Conservation (phyloP, 2,113 vertebrate genomes). For the Neotragus pygmaeus region DNA sequence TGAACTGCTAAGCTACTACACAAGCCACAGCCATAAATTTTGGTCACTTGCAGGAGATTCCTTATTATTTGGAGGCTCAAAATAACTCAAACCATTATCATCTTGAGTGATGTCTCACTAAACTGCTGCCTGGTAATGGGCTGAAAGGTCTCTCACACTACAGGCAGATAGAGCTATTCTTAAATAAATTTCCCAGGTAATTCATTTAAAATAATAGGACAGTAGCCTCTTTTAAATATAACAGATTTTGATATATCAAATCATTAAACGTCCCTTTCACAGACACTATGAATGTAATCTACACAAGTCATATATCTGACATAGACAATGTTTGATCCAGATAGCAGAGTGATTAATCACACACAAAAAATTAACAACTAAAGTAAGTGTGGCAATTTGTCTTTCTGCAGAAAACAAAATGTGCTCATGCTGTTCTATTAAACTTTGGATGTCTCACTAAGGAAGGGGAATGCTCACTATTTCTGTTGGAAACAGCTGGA, state of each 20-base stretch:
- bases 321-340: slow-evolving; percentile 7
- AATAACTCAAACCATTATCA: slow-evolving; percentile 77
- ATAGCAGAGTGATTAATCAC: slow-evolving; percentile 30
- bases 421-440: neutral
- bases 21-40: slow-evolving; percentile 82
- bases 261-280: slow-evolving; percentile 16
- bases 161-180: slow-evolving; percentile 64
- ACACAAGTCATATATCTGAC: slow-evolving; percentile 18
- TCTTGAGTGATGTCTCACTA: slow-evolving; percentile 74
- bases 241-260: slow-evolving; percentile 31
- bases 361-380: neutral
- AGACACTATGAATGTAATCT: slow-evolving; percentile 33
- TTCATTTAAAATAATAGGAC: neutral
- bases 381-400: neutral
- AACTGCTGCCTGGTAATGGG: slow-evolving; percentile 66
- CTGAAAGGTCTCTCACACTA: slow-evolving; percentile 67
- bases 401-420: slow-evolving; percentile 19
- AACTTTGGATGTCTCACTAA: slow-evolving; percentile 31
- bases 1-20: slow-evolving; percentile 83
- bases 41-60: slow-evolving; percentile 77
- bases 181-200: slow-evolving; percentile 46
- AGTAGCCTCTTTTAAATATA: slow-evolving; percentile 30
- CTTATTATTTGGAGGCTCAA: slow-evolving; percentile 66
- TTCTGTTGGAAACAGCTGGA: neutral
- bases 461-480: neutral